These are phyloP conservation scores for Xiphophorus couchianus DNA, from an alignment of 2,113 vertebrate species.

Conservation along the genomic window DNA sequence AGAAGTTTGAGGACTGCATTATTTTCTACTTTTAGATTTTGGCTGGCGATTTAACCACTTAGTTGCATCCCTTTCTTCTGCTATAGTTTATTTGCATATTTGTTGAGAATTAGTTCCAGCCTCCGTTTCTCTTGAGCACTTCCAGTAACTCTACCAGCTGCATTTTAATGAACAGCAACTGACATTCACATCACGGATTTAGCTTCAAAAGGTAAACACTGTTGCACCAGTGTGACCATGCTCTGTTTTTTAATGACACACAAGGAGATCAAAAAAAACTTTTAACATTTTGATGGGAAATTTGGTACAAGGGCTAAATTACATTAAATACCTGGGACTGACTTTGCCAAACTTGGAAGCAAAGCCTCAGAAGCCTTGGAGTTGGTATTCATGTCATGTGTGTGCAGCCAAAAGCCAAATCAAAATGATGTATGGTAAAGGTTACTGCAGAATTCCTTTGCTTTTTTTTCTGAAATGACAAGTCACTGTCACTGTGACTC, in stretches of 20 bases:
- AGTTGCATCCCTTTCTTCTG: neutral
- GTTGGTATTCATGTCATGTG: neutral
- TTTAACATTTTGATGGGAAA: neutral
- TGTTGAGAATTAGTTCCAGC: neutral
- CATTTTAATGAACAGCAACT: neutral
- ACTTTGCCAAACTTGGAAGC: neutral
- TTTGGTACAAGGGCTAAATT: neutral
- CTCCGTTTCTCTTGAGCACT: neutral
- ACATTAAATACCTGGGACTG: neutral
- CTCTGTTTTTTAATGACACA: neutral
- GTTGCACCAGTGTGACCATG: too few species aligned
- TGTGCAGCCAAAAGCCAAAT: neutral
- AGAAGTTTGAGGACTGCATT: neutral
- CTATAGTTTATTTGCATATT: neutral
- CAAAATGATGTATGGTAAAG: neutral
- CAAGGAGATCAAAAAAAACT: neutral
- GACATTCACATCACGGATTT: neutral
- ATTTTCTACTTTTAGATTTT: neutral
- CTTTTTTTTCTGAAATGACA: neutral
- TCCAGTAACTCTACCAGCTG: neutral
- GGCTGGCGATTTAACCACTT: neutral
- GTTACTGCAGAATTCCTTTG: neutral
- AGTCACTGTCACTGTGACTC: constrained; percentile 26
- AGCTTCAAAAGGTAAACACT: neutral
- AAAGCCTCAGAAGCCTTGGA: neutral